Conservation (phyloP, 2,113 vertebrate genomes). For the Guaruba guarouba region DNA sequence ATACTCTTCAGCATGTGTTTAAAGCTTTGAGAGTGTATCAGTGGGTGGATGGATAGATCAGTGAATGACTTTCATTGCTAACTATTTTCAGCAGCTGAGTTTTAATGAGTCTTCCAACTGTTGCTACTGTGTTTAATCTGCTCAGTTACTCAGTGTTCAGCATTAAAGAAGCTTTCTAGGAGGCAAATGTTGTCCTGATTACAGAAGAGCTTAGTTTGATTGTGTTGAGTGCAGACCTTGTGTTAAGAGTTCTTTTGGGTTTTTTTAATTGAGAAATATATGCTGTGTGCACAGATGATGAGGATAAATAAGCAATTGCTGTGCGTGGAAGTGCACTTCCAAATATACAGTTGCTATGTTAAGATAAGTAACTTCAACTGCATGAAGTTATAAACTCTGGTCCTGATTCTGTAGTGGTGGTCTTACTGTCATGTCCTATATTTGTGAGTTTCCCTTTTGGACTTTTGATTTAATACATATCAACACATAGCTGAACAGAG, state of each 20-base stretch:
- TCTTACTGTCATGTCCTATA: neutral
- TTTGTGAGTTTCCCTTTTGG: neutral
- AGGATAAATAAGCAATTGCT: neutral
- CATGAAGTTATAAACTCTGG: neutral
- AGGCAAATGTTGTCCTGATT: conserved; percentile 40
- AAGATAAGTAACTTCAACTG: neutral
- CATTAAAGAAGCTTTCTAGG: conserved; percentile 38
- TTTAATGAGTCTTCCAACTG: conserved; percentile 52
- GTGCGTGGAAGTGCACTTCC: neutral
- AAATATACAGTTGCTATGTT: neutral
- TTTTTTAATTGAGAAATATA: conserved; percentile 14
- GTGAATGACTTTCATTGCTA: conserved; percentile 9
- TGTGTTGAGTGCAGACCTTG: conserved; percentile 12
- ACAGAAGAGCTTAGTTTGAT: conserved; percentile 38
- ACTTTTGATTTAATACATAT: neutral
- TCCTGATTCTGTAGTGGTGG: neutral
- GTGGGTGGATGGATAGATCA: neutral
- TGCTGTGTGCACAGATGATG: conserved; percentile 8
- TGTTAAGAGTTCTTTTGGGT: neutral
- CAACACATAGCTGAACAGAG: neutral
- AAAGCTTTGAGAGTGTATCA: neutral
- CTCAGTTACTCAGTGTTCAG: neutral
- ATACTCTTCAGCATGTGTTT: neutral
- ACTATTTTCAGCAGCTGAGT: conserved; percentile 26
- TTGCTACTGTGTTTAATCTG: conserved; percentile 46